Base-by-base conservation (phyloP, 2,797 vertebrate genomes). In the Cyclopterus lumpus region DNA sequence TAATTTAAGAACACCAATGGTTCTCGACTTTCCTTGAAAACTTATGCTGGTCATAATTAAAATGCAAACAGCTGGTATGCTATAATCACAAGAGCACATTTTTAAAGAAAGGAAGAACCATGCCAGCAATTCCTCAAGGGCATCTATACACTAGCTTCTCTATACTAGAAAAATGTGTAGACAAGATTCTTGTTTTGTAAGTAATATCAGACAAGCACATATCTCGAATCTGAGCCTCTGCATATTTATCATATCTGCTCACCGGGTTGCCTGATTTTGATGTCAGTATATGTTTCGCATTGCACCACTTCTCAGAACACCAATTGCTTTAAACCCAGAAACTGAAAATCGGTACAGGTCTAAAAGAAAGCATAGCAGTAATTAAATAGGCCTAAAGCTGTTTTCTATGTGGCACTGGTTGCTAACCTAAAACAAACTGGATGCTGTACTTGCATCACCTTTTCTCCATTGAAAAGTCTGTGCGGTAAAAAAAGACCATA, bases 171-270 rank as follows among this genome's bases (percentile, higher is more conserved):
- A n/a, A 24, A 24, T 51, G 22, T 51, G 59, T 78, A n/a, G 59
- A 83, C 73, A 80, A 69, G 71, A 85, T 49, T 79, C 62, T 71
- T 58, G 18, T 61, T 59, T 44, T 62, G 44, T 32, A 66, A 55
- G 49, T 71, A 60, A 74, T 22, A 46, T 64, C 46, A 79, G 48
- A 74, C 32, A 12, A 63, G 58, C 38, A 65, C 64, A 75, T 67
- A 65, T 61, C 65, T 75, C 44, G 12, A 48, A 73, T 42, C 57
- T 75, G n/a, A 80, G 53, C 53, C 20, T 66, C 55, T 42, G 22
- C 32, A 59, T 71, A 76, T 81, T 75, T 67, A 71, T 53, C 60
- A 62, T 28, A 32, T 68, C 42, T 68, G 59, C 67, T 64, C 67
- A 55, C 54, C 34, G 53, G 65, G 70, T 64, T 61, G 69, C 46